These are phyloP conservation scores for Sminthurides aquaticus DNA, from an alignment of 2,888 invertebrate genomes.

Conservation along the genomic window DNA sequence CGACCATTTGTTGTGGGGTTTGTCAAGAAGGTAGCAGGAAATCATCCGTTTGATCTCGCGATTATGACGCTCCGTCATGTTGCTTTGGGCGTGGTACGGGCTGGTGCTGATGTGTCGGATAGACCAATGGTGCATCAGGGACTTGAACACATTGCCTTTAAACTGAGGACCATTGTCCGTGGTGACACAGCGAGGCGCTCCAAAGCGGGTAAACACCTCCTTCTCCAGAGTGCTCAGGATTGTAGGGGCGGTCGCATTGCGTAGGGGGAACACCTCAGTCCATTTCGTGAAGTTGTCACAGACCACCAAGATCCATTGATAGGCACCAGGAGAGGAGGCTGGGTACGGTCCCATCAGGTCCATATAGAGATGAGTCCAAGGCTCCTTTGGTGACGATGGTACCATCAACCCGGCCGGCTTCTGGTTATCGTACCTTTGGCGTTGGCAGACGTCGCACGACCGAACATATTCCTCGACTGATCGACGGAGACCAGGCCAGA, in stretches of 20 bases:
- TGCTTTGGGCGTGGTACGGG: slow-evolving; percentile 32
- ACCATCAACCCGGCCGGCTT: background rate
- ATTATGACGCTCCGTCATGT: slow-evolving; percentile 30
- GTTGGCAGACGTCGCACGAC: no score
- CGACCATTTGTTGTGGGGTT: slow-evolving; percentile 25
- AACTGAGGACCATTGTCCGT: slow-evolving; percentile 34
- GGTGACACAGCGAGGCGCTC: slow-evolving; percentile 24
- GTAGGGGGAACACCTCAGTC: slow-evolving; percentile 31
- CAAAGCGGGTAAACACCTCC: slow-evolving; percentile 29
- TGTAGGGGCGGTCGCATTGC: slow-evolving; percentile 20
- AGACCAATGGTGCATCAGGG: slow-evolving; percentile 18
- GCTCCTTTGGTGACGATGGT: background rate
- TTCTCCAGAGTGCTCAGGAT: slow-evolving; percentile 23
- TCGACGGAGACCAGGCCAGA: slow-evolving; percentile 26
- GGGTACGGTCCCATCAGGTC: slow-evolving; percentile 26
- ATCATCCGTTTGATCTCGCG: slow-evolving; percentile 25
- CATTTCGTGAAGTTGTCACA: slow-evolving; percentile 31
- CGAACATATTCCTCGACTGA: slow-evolving; percentile 26
- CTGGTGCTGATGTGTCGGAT: slow-evolving; percentile 29
- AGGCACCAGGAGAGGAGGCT: slow-evolving; percentile 7
- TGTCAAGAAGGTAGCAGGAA: slow-evolving; percentile 5
- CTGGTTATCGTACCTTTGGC: no score
- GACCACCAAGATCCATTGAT: slow-evolving; percentile 26
- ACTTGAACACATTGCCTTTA: slow-evolving; percentile 12
- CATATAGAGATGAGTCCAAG: slow-evolving; percentile 18